Evolutionary conservation across 2,113 vertebrate genomes (phyloP).

Genomic region (Epinephelus lanceolatus): DNA sequence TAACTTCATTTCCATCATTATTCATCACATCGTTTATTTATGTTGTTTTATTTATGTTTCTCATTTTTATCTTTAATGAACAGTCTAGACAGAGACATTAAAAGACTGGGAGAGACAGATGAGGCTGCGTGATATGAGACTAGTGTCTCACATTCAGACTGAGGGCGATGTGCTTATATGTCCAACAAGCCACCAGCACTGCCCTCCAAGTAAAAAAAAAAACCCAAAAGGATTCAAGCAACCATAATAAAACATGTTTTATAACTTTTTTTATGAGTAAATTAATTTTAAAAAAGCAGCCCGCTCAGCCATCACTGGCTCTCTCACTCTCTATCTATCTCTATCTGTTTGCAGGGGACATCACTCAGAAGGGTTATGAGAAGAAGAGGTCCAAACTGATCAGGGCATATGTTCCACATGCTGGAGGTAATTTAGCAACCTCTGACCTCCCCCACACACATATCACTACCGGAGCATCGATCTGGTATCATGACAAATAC

Average conservation of each 20-base stretch:
- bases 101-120: slow-evolving; percentile 67
- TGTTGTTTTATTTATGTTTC: slow-evolving; percentile 46
- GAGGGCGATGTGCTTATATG: neutral
- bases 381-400: slow-evolving; percentile 98
- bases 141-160: neutral
- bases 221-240: neutral
- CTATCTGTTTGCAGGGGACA: slow-evolving; percentile 91
- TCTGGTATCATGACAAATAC: slow-evolving; percentile 43
- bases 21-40: slow-evolving; percentile 26
- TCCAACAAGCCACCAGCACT: neutral
- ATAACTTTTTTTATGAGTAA: neutral
- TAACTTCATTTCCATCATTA: slow-evolving; percentile 16
- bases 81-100: slow-evolving; percentile 33
- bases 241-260: neutral
- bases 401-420: slow-evolving; percentile 93
- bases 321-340: slow-evolving; percentile 70
- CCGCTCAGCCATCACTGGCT: slow-evolving; percentile 62
- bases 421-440: slow-evolving; percentile 83
- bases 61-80: slow-evolving; percentile 39
- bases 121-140: neutral
- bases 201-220: neutral
- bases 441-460: slow-evolving; percentile 64
- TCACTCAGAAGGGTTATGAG: slow-evolving; percentile 98
- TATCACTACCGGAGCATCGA: slow-evolving; percentile 22
- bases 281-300: neutral